Percentiles rank a stretch among this genome's conserved stretches.
Conservation (phyloP, 2,113 vertebrate genomes). For the Rhea americana region DNA sequence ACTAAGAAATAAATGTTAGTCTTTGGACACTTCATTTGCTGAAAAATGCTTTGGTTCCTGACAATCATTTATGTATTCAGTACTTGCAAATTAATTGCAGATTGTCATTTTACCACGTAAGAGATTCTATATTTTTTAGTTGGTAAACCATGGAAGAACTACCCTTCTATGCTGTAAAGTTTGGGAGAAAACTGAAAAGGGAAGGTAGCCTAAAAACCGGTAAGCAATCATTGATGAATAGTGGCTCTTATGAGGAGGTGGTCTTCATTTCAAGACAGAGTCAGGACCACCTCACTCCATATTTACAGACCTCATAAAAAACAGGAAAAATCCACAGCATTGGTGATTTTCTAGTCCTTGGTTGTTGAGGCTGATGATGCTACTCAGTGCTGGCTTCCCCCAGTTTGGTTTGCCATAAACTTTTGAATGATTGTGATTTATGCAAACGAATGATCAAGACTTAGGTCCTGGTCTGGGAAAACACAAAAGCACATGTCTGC, state of each 20-base stretch:
- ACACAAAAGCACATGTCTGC: background rate
- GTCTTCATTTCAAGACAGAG: background rate
- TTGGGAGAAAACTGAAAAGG: background rate
- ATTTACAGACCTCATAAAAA: background rate
- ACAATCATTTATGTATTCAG: background rate
- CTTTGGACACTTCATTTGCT: background rate
- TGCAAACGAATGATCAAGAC: background rate
- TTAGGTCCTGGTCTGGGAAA: background rate
- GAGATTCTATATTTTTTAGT: background rate
- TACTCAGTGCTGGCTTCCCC: background rate
- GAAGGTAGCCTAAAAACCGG: background rate
- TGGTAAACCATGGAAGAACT: background rate
- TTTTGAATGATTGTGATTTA: background rate
- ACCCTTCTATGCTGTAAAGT: background rate
- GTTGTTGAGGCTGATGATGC: background rate
- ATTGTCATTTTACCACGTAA: background rate
- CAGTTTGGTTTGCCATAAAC: background rate
- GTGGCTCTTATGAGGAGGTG: background rate
- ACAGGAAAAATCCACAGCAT: background rate
- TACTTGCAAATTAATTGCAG: background rate
- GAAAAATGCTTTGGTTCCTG: background rate
- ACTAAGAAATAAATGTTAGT: background rate
- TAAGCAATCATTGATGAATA: accelerated
- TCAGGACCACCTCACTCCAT: background rate
- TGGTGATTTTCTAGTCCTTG: background rate